Evolutionary conservation across 2,888 invertebrate genomes (phyloP).

Genomic region (Azorinus chamasolen): DNA sequence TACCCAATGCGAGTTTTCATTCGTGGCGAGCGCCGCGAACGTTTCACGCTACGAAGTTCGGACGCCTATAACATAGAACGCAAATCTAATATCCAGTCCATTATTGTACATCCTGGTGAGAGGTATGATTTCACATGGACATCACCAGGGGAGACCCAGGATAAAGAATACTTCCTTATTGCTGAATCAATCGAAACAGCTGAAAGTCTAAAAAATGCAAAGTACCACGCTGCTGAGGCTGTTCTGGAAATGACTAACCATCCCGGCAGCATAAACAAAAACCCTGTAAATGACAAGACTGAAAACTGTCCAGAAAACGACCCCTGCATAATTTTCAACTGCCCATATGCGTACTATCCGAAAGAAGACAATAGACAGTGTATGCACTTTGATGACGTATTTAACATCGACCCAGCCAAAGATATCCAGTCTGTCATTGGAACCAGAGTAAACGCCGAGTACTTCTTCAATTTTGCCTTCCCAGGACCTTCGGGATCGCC

Average conservation of each 20-base stretch:
- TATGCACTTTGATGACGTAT: conserved; percentile 42
- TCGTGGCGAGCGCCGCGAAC: neutral
- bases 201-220: conserved; percentile 1
- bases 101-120: conserved; percentile 70
- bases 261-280: conserved; percentile 6
- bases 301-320: conserved; percentile 27
- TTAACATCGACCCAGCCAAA: conserved; percentile 24
- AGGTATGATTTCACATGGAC: conserved; percentile 65
- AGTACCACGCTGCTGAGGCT: conserved; percentile 61
- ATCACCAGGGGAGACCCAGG: no score
- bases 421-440: conserved; percentile 7
- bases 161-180: conserved; percentile 67
- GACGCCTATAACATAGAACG: no score
- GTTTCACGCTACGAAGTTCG: no score
- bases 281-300: conserved; percentile 23
- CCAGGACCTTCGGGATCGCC: conserved; percentile 60
- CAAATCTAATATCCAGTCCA: conserved; percentile 33
- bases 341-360: conserved; percentile 57
- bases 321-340: conserved; percentile 64
- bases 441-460: conserved; percentile 15
- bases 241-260: conserved; percentile 46
- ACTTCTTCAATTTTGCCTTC: conserved; percentile 71
- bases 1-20: conserved; percentile 45
- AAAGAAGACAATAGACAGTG: conserved; percentile 21
- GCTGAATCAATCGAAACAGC: conserved; percentile 63